These are phyloP conservation scores for Meles meles DNA, from an alignment of 2,113 vertebrate species.

Conservation along the genomic window DNA sequence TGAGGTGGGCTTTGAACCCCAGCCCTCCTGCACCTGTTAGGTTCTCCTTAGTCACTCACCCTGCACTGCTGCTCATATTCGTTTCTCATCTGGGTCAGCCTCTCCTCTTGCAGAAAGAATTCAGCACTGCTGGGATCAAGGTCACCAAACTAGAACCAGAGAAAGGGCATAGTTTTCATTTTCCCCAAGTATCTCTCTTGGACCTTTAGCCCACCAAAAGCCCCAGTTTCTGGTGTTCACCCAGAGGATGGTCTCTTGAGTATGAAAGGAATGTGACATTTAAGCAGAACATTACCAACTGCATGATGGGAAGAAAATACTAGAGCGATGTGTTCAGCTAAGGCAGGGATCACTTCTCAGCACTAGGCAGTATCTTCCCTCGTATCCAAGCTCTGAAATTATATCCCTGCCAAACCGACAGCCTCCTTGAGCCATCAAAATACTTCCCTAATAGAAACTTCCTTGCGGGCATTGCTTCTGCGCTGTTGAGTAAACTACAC, in stretches of 20 bases:
- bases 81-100: conserved; percentile 86
- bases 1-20: neutral
- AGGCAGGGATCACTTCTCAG: neutral
- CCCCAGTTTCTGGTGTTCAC: neutral
- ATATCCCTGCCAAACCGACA: neutral
- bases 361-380: neutral
- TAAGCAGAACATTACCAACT: neutral
- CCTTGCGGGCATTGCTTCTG: neutral
- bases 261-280: conserved; percentile 47
- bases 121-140: conserved; percentile 91
- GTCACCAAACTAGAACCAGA: conserved; percentile 89
- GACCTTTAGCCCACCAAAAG: conserved; percentile 29
- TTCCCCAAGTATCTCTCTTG: neutral
- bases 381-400: neutral
- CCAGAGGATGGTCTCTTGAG: neutral
- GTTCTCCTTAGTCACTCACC: conserved; percentile 79
- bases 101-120: conserved; percentile 93
- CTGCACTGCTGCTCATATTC: conserved; percentile 92
- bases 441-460: neutral
- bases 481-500: neutral
- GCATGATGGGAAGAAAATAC: neutral
- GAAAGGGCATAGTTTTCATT: neutral
- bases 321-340: neutral
- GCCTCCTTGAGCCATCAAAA: neutral
- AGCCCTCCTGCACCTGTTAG: no score